Evolutionary conservation across 2,797 vertebrate genomes (phyloP).

Genomic region (Acrossocheilus wenchowensis): DNA sequence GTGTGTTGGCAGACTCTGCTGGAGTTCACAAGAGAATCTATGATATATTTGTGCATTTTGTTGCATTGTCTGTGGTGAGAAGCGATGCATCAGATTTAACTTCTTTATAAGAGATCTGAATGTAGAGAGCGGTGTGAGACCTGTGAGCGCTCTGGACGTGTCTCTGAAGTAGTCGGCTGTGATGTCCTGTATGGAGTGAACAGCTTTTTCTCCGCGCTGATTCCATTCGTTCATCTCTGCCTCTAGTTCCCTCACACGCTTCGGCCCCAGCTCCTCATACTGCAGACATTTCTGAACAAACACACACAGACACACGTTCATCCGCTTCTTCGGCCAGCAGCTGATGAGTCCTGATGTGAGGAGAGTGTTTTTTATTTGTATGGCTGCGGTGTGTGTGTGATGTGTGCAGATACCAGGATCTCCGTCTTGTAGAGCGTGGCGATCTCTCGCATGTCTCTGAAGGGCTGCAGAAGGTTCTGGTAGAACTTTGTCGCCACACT

Average conservation of each 20-base stretch:
- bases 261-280: conserved; percentile 89
- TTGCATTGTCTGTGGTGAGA: not conserved
- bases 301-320: not conserved
- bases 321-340: not conserved
- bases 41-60: too few species aligned
- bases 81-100: not conserved
- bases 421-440: conserved; percentile 90
- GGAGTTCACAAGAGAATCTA: not conserved
- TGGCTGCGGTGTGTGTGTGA: not conserved
- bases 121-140: conserved; percentile 66
- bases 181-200: conserved; percentile 91
- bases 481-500: conserved; percentile 88
- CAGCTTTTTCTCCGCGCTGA: conserved; percentile 81
- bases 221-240: conserved; percentile 90
- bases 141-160: conserved; percentile 87
- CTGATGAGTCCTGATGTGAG: too few species aligned
- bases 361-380: not conserved
- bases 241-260: conserved; percentile 84
- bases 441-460: conserved; percentile 93
- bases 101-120: not conserved
- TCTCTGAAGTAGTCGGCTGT: conserved; percentile 94
- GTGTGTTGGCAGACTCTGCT: not conserved
- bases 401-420: conserved; percentile 83
- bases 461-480: conserved; percentile 93
- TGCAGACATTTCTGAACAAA: conserved; percentile 87